Base-by-base conservation (phyloP, 1,140 invertebrate genomes). In the Bombus sibiricus region DNA sequence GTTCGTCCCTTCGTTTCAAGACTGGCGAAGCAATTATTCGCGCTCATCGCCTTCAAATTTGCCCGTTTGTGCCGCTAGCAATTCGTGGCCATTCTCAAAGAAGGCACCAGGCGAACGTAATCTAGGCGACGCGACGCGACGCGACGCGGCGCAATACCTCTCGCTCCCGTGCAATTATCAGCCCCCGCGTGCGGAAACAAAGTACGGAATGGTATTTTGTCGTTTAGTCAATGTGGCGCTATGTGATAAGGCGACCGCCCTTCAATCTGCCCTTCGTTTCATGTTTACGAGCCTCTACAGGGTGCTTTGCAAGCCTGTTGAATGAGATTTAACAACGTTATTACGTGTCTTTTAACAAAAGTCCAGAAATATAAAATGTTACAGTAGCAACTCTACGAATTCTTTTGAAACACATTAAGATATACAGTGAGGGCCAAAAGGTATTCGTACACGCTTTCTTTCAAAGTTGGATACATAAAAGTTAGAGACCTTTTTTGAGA, bases 141-240 rank as follows among this genome's bases (percentile, higher is more conserved):
- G 32, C 66, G 76, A 91, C 90, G 89, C 88, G 89, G 64, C 66
- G 83, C 71, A 80, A 90, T 91, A 88, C 86, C 73, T 57, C 82
- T 64, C 66, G 57, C 15, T 43, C 57, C 64, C 78, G 76, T 73
- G 90, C 92, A 93, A 93, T 94, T 94, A 94, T 93, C 91, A 73
- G 91, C 81, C 53, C 71, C 75, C 82, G 83, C 85, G 79, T 89
- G 84, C 77, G 88, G 87, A 93, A 93, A 94, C 93, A 94, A 94
- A 93, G 90, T 92, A 89, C 86, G 85, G 92, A 93, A 94, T 93
- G 91, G 93, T 93, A 93, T 94, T 94, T 94, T 89, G 92, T 88
- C 91, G 90, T 92, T 93, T 91, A 92, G 93, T 92, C 93, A 94
- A 92, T 92, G 93, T 92, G 92, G 89, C 85, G 72, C 87, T 77